A percentile compares a stretch with the other conserved stretches of the same genome.
These are phyloP conservation scores for Mustela lutreola DNA, from an alignment of 2,113 vertebrate species.

Conservation along the genomic window DNA sequence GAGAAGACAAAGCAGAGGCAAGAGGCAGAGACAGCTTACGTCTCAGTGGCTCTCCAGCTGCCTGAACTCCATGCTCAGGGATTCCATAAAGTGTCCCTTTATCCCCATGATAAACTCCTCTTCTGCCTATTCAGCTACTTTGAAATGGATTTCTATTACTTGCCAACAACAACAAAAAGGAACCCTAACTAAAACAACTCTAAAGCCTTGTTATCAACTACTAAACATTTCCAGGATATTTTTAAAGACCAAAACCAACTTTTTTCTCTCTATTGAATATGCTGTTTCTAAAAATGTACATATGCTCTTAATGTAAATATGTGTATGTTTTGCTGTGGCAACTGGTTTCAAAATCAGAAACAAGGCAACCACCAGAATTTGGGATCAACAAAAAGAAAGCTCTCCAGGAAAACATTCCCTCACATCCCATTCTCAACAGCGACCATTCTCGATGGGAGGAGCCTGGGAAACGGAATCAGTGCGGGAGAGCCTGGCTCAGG, in stretches of 20 bases:
- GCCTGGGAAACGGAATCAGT: not conserved
- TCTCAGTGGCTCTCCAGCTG: not conserved
- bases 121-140: not conserved
- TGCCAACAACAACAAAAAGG: not conserved
- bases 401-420: not conserved
- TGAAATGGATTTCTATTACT: conserved; percentile 31
- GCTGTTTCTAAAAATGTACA: conserved; percentile 46
- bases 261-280: not conserved
- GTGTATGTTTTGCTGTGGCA: not conserved
- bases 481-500: not conserved
- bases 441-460: not conserved
- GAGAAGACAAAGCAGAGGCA: not conserved
- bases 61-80: not conserved
- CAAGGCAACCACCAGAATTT: not conserved
- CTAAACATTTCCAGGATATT: conserved; percentile 52
- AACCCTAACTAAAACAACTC: conserved; percentile 1
- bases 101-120: not conserved
- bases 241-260: not conserved
- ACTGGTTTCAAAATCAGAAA: conserved; percentile 58
- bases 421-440: not conserved
- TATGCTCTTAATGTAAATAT: conserved; percentile 14
- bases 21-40: not conserved
- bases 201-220: not conserved
- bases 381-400: not conserved
- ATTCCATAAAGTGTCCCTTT: not conserved